Evolutionary conservation across 1,140 invertebrate genomes (phyloP).

Genomic region (Rhyzopertha dominica): DNA sequence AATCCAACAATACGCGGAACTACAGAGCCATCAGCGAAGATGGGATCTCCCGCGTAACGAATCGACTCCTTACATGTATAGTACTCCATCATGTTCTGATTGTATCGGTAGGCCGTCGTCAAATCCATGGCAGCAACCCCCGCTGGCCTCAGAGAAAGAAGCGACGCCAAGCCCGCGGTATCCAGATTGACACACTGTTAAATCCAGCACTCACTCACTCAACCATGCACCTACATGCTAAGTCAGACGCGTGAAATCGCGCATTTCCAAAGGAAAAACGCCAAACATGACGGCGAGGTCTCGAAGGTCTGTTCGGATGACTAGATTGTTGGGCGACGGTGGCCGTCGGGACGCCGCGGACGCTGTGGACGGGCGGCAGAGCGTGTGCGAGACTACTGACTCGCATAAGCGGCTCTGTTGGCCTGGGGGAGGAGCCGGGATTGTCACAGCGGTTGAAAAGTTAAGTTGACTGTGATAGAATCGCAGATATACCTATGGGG

Average conservation of each 20-base stretch:
- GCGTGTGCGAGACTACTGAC: constrained; percentile 36
- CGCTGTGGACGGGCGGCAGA: constrained; percentile 26
- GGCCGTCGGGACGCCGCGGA: constrained; percentile 35
- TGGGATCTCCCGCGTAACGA: no score
- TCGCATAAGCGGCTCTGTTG: constrained; percentile 35
- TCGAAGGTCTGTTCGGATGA: no score
- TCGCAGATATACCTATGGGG: constrained; percentile 28
- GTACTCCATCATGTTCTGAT: constrained; percentile 98
- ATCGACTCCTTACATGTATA: constrained; percentile 93
- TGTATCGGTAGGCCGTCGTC: constrained; percentile 90
- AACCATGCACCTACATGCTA: no score
- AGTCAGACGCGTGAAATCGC: no score
- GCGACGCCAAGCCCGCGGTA: constrained; percentile 39
- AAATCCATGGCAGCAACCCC: constrained; percentile 67
- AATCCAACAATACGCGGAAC: no score
- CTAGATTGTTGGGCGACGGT: constrained; percentile 25
- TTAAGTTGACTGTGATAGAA: constrained; percentile 32
- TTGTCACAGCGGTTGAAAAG: constrained; percentile 43
- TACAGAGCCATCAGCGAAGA: no score
- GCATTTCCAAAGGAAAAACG: no score
- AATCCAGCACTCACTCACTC: constrained; percentile 9
- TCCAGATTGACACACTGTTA: constrained; percentile 40
- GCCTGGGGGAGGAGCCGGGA: constrained; percentile 37
- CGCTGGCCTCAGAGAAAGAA: constrained; percentile 38
- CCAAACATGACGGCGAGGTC: no score